phyloP scores from a whole-genome alignment of 2,888 invertebrate species.

The Protophormia terraenovae region DNA sequence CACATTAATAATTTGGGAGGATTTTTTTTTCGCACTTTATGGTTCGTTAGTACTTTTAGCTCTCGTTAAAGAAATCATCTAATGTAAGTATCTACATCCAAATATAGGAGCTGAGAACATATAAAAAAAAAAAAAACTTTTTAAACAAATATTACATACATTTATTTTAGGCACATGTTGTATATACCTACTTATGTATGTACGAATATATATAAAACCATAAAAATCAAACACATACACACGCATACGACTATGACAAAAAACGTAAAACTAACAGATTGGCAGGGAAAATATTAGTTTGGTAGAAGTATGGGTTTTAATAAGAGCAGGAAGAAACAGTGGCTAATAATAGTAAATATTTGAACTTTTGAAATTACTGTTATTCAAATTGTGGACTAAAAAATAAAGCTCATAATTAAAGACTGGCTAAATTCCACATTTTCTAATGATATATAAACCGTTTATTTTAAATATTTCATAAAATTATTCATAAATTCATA shows the following conservation, averaged over 20 bases:
- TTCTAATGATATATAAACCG: too few species aligned
- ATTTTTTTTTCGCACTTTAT: slow-evolving; percentile 30
- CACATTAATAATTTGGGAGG: slow-evolving; percentile 63
- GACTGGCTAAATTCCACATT: too few species aligned
- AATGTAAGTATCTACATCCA: background rate
- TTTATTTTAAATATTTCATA: too few species aligned
- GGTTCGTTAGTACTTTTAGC: slow-evolving; percentile 31
- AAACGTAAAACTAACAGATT: background rate
- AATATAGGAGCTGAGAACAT: background rate
- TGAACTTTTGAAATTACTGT: background rate
- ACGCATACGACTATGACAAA: background rate
- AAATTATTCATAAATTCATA: too few species aligned
- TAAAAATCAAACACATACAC: background rate
- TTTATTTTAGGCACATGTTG: slow-evolving; percentile 60
- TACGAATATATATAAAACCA: slow-evolving; percentile 21
- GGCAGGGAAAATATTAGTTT: background rate
- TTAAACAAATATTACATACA: slow-evolving; percentile 57
- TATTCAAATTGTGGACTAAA: too few species aligned
- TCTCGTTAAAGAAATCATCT: slow-evolving; percentile 16
- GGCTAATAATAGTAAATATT: background rate
- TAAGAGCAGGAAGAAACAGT: background rate
- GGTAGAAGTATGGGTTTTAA: background rate
- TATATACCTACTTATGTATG: too few species aligned
- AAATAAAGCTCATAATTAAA: too few species aligned
- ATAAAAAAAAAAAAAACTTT: slow-evolving; percentile 49